Evolutionary conservation across 2,888 invertebrate genomes (phyloP), one percentile per base, ranked within the genome.

Genomic region (Lumbricus terrestris): DNA sequence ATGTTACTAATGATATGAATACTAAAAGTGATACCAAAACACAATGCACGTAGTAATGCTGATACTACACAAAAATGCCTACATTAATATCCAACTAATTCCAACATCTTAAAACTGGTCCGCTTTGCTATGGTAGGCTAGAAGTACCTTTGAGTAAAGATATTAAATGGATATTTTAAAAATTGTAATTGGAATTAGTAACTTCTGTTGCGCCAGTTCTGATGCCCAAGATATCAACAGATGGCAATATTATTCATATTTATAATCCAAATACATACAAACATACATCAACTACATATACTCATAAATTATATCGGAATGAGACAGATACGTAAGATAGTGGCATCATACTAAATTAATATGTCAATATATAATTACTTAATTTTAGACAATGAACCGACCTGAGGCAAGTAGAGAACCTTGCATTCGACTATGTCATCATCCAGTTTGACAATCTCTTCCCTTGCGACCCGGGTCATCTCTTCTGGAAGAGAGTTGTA

Each of bases 401-500:
- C 96, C 94, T 96, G 96, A 5, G 96, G 95, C 47, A 96, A 93
- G 92, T 96, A 96, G 82, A 95, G 93, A 54, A 95, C 95, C 90
- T 94, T 94, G 91, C 95, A 95, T 82, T 94, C 93, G n/a, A 92
- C 92, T 88, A 95, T 93, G 82, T 93, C 93, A 42, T 93, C 92
- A 0, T 97, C 97, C 54, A 97, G 95, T 42, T 96, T 96, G 83
- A 96, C 95, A 92, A 97, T 95, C 92, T 97, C 97, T 92, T 96
- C 96, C 92, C 96, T 95, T 0, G 97, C 97, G 35, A 97, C 96
- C 90, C 96, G 96, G 0, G 96, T 96, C 95, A 98, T 96, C 89
- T 97, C 95, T 88, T 96, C 96, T 83, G 97, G 96, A 47, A 98
- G 96, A 33, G 96, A 96, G 90, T 96, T 96, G 95, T 96, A 96